Percentiles rank a stretch among this genome's conserved stretches.
Evolutionary conservation across 1,140 invertebrate genomes (phyloP).

Genomic region (Antheraea pernyi): DNA sequence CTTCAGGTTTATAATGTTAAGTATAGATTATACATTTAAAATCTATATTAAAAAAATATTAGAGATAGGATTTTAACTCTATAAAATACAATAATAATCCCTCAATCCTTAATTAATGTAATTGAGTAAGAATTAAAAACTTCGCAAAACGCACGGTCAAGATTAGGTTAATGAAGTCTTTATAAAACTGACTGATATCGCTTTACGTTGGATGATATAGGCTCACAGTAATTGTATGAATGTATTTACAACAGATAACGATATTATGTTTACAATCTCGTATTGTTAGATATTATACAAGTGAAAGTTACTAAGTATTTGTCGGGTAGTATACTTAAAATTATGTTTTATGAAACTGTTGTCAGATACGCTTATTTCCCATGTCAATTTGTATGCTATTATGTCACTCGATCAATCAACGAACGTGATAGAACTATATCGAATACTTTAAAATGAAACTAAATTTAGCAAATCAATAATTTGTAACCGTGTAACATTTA

Average conservation of each 20-base stretch:
- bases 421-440: neutral
- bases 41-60: too few relatives aligned
- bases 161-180: constrained; percentile 14
- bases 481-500: neutral
- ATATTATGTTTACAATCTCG: constrained; percentile 54
- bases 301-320: constrained; percentile 9
- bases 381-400: neutral
- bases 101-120: neutral
- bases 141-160: constrained; percentile 14
- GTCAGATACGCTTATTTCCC: too few relatives aligned
- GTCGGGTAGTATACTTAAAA: neutral
- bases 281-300: constrained; percentile 17
- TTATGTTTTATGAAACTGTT: neutral
- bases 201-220: constrained; percentile 17
- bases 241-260: constrained; percentile 37
- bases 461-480: too few relatives aligned
- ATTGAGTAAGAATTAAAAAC: constrained; percentile 6
- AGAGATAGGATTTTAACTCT: too few relatives aligned
- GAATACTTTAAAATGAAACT: neutral
- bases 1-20: too few relatives aligned
- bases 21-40: too few relatives aligned
- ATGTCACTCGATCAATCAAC: neutral
- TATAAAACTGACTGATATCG: constrained; percentile 22
- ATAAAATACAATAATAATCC: too few relatives aligned
- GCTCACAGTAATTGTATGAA: constrained; percentile 23